Percentiles rank a stretch among this genome's conserved stretches.
phyloP scores from a whole-genome alignment of 2,888 invertebrate species.

The Ferrisia virgata region DNA sequence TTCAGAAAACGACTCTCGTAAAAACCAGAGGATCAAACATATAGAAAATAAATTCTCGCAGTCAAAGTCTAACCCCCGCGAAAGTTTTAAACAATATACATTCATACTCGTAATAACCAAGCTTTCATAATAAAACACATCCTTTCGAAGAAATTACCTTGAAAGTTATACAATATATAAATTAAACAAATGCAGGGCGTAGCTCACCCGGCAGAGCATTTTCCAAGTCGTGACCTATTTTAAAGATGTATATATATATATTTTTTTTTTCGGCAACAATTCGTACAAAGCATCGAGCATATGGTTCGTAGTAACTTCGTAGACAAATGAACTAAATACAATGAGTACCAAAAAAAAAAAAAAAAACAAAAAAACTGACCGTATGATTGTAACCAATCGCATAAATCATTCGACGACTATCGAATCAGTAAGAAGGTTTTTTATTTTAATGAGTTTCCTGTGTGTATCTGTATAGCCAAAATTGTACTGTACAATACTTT shows the following conservation, averaged over 20 bases:
- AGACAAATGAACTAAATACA: not conserved
- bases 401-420: not conserved
- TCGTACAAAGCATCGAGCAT: not conserved
- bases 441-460: conserved; percentile 1
- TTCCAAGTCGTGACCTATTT: not conserved
- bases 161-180: not conserved
- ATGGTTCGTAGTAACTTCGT: not conserved
- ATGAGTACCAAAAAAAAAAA: not conserved
- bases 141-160: not conserved
- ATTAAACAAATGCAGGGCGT: not conserved
- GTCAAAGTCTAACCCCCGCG: not conserved
- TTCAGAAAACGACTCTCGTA: not conserved
- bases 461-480: not conserved
- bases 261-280: not conserved
- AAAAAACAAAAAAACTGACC: not conserved
- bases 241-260: too few relatives aligned
- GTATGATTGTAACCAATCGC: not conserved
- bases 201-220: not conserved
- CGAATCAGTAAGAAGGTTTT: not conserved
- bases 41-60: not conserved
- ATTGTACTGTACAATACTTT: not conserved
- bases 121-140: not conserved
- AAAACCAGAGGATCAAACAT: not conserved
- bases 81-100: not conserved
- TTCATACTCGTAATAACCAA: too few relatives aligned